Base-by-base conservation (phyloP, 2,797 vertebrate genomes). In the Smutsia gigantea region DNA sequence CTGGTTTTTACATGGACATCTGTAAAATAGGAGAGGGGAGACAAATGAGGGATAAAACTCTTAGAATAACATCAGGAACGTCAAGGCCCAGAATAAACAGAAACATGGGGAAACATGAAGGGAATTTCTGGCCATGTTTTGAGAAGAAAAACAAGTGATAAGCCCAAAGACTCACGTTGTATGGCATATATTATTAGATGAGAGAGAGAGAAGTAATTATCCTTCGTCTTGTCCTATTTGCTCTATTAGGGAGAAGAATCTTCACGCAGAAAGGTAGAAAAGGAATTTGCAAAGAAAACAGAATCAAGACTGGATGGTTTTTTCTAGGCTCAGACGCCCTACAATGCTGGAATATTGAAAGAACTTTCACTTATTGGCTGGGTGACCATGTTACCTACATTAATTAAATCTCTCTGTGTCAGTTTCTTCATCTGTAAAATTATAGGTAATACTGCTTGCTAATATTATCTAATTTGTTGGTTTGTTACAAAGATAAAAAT, bases 341-440 rank as follows among this genome's bases (percentile, higher is more conserved):
- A 42, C 15, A 19, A 64, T 37, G n/a, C 8, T 4, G 88, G 84
- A 39, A 75, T 42, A 49, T 23, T 25, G 18, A 89, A 71, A 84
- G 25, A 59, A 46, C 6, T 57, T 71, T 17, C 51, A 75, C 9
- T 61, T 85, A 29, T 27, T 75, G 5, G 12, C 37, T 95, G 68
- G 12, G 46, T 93, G 57, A 42, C 11, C 10, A 31, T 19, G 5
- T 64, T 64, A 59, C 7, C 46, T 46, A 57, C 0, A 12, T 61
- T 71, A 77, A 7, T 93, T 71, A 90, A 84, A 82, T 23, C 42
- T 71, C 46, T 87, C 64, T 57, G 10, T 25, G 46, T n/a, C 61
- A 51, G 25, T 87, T 88, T 88, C 37, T 72, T 96, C n/a, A 84
- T 39, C n/a, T 87, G 9, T 84, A 74, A 95, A 95, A 93, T 83